Percentiles rank a stretch among this genome's conserved stretches.
Conservation (phyloP, 2,888 invertebrate species). For the Hypomecis punctinalis region DNA sequence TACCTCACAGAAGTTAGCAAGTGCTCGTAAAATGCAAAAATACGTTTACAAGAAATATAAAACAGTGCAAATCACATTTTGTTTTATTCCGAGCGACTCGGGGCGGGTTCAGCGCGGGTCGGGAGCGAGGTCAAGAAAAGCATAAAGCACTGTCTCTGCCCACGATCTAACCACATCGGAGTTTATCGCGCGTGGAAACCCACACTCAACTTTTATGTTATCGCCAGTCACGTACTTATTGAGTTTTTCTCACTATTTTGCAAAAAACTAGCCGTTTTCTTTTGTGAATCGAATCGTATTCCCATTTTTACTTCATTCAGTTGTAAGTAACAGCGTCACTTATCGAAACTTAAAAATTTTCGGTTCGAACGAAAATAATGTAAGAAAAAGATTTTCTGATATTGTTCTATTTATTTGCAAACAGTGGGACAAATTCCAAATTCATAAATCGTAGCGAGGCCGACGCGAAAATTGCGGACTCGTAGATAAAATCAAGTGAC, state of each 20-base stretch:
- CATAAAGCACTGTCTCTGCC: constrained; percentile 10
- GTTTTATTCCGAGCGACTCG: too few relatives aligned
- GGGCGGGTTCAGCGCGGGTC: constrained; percentile 1
- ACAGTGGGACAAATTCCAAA: constrained; percentile 5
- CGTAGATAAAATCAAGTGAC: constrained; percentile 23
- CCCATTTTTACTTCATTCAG: too few relatives aligned
- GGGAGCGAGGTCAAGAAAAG: background rate
- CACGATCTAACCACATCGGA: background rate
- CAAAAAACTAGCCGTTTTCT: background rate
- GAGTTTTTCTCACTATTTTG: constrained; percentile 1
- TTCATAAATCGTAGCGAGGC: background rate
- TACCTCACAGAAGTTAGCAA: too few relatives aligned
- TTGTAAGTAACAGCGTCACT: too few relatives aligned
- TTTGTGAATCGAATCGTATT: too few relatives aligned
- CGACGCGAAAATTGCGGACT: constrained; percentile 3
- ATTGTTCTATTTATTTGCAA: background rate
- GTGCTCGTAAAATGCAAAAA: too few relatives aligned
- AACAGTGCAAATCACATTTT: too few relatives aligned
- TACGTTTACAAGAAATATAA: background rate
- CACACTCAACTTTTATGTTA: constrained; percentile 5
- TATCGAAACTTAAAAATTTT: background rate
- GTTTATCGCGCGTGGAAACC: constrained; percentile 7
- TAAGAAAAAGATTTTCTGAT: background rate
- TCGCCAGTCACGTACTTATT: constrained; percentile 1
- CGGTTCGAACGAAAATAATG: background rate